Base-by-base conservation (phyloP, 37 sponge, comb jelly and placozoan genomes). In the Agelas oroides region DNA sequence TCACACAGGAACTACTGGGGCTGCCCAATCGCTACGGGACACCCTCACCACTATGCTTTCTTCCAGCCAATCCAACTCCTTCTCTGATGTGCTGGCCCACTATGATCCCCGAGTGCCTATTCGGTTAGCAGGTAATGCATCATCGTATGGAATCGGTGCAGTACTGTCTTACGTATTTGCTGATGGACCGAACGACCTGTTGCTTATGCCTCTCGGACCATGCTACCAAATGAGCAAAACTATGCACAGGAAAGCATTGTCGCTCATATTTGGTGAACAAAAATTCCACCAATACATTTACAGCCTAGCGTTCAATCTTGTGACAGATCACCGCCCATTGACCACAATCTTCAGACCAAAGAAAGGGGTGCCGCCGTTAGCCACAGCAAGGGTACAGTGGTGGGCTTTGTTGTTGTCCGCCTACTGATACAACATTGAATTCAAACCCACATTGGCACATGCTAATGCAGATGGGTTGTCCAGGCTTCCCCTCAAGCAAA, bases 261-360 rank as follows among this genome's bases (percentile, higher is more conserved):
- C 68, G 2, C 20, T 67, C 5, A 8, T 67, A 1, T 74, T 58
- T 38, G 75, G 75, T 12, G 53, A 38, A 1, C 30, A 54, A 53
- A 74, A 38, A 53, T 74, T 74, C 66, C 65, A 78, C 13, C 71
- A 40, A 12, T 78, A 69, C 25, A 19, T 78, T 3, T 78, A 64
- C 32, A 65, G 79, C 2, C 2, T 65, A 18, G 30, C 1, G 37
- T 78, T 78, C 34, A 78, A 65, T 11, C 79, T 78, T 23, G 19
- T 65, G 18, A 74, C 75, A 2, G 79, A 78, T 64, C 79, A 64
- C 70, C 38, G n/a, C n/a, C n/a, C n/a, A n/a, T n/a, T n/a, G n/a
- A n/a, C n/a, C n/a, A n/a, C n/a, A n/a, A n/a, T n/a, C n/a, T n/a
- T n/a, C n/a, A n/a, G n/a, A n/a, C n/a, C n/a, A n/a, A n/a, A n/a